Percentiles rank a stretch among this genome's conserved stretches.
These are phyloP conservation scores for Lethenteron reissneri DNA, from an alignment of 2,113 vertebrate species.

Conservation along the genomic window DNA sequence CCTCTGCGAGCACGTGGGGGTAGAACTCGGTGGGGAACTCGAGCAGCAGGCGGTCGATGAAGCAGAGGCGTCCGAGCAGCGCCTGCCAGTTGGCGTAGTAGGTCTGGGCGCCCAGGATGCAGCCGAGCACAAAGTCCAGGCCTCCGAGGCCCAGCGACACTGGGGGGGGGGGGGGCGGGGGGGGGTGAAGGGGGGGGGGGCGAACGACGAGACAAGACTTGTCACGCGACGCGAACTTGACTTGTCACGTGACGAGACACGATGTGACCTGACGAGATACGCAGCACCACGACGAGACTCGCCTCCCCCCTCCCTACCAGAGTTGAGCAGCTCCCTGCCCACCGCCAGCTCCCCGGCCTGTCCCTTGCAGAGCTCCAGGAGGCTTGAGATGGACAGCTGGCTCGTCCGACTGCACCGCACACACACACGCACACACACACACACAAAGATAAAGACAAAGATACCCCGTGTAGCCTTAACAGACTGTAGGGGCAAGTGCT, in stretches of 20 bases:
- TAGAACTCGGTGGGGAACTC: constrained; percentile 71
- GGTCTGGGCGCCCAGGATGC: constrained; percentile 42
- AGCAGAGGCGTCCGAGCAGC: constrained; percentile 47
- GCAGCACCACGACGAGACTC: too few species aligned
- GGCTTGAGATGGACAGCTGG: constrained; percentile 5
- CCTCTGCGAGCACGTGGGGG: constrained; percentile 36
- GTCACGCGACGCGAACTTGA: too few species aligned
- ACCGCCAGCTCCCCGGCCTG: constrained; percentile 1
- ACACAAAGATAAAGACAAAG: too few species aligned
- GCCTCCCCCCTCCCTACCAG: neutral
- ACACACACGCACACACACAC: too few species aligned
- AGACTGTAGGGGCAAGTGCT: too few species aligned
- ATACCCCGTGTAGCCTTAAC: too few species aligned
- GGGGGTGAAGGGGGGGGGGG: too few species aligned
- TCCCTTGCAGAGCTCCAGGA: constrained; percentile 5
- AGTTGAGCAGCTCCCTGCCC: constrained; percentile 6
- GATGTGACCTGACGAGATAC: too few species aligned
- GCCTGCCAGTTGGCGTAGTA: constrained; percentile 58
- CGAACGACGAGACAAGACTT: too few species aligned
- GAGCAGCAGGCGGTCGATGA: constrained; percentile 52
- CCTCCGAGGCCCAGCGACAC: constrained; percentile 55
- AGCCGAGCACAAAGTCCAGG: constrained; percentile 56
- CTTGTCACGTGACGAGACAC: too few species aligned
- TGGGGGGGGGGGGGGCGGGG: constrained; percentile 12
- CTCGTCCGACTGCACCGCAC: neutral